Conservation (phyloP, 2,888 invertebrate species). For the Leptura quadrifasciata region DNA sequence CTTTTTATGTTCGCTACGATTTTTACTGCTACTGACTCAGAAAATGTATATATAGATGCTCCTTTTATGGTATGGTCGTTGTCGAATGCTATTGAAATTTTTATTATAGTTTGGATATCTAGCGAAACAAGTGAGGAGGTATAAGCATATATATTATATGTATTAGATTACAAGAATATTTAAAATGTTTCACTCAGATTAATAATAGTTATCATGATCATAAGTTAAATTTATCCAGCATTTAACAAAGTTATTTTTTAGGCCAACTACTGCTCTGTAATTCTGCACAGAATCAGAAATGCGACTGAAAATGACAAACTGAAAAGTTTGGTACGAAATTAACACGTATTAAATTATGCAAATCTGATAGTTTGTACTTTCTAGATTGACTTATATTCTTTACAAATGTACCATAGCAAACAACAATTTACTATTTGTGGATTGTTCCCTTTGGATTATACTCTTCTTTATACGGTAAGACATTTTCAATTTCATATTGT, state of each 20-base stretch:
- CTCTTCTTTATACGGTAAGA: slow-evolving; percentile 65
- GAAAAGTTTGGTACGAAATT: slow-evolving; percentile 53
- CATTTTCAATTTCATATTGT: neutral
- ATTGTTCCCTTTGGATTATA: slow-evolving; percentile 66
- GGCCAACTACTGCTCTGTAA: slow-evolving; percentile 65
- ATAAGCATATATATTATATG: slow-evolving; percentile 8
- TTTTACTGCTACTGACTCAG: slow-evolving; percentile 53
- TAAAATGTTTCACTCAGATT: neutral
- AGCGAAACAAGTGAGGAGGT: slow-evolving; percentile 65
- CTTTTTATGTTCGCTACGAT: slow-evolving; percentile 62
- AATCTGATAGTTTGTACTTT: slow-evolving; percentile 43
- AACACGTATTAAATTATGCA: slow-evolving; percentile 54
- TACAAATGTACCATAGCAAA: slow-evolving; percentile 67
- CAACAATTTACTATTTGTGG: slow-evolving; percentile 65
- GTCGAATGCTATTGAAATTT: slow-evolving; percentile 63
- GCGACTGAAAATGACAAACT: slow-evolving; percentile 60
- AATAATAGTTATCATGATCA: no score
- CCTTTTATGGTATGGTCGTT: slow-evolving; percentile 63
- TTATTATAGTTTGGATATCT: slow-evolving; percentile 63
- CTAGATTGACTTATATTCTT: slow-evolving; percentile 67
- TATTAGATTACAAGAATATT: neutral
- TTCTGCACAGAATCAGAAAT: slow-evolving; percentile 66
- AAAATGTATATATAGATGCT: slow-evolving; percentile 52
- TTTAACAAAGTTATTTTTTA: slow-evolving; percentile 53
- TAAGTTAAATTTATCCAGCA: no score